These are phyloP conservation scores for Pantherophis alleghaniensis DNA, from an alignment of 2,797 vertebrate species.

Conservation along the genomic window DNA sequence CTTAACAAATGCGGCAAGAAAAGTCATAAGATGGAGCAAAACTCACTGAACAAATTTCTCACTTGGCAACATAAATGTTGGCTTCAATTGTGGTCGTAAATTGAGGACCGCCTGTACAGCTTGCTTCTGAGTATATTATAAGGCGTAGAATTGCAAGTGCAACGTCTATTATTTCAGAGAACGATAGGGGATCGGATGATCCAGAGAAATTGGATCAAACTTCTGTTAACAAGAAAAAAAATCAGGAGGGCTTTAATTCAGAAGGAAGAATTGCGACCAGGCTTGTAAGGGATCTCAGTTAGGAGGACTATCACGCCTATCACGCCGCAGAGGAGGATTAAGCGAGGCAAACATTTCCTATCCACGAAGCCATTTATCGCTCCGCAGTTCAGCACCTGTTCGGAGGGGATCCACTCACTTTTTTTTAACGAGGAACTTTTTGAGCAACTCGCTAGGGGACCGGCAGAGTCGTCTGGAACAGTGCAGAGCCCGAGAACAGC, in stretches of 20 bases:
- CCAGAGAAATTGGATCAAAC: neutral
- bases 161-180: neutral
- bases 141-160: neutral
- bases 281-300: neutral
- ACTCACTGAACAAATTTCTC: no score
- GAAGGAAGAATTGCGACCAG: neutral
- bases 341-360: neutral
- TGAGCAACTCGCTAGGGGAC: slow-evolving; percentile 55
- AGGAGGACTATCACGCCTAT: neutral
- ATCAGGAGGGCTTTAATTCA: neutral
- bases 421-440: slow-evolving; percentile 70
- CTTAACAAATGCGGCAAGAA: no score
- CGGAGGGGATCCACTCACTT: slow-evolving; percentile 52
- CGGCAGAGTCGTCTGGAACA: slow-evolving; percentile 29
- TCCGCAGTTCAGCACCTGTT: neutral
- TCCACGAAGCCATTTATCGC: neutral
- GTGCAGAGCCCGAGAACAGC: slow-evolving; percentile 38
- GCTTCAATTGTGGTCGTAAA: no score
- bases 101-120: no score
- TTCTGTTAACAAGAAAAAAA: neutral
- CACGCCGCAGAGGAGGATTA: neutral
- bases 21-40: no score
- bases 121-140: neutral
- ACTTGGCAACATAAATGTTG: no score
- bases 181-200: neutral